Conservation (phyloP, 1,140 invertebrate genomes). For the Drosophila jambulina region DNA sequence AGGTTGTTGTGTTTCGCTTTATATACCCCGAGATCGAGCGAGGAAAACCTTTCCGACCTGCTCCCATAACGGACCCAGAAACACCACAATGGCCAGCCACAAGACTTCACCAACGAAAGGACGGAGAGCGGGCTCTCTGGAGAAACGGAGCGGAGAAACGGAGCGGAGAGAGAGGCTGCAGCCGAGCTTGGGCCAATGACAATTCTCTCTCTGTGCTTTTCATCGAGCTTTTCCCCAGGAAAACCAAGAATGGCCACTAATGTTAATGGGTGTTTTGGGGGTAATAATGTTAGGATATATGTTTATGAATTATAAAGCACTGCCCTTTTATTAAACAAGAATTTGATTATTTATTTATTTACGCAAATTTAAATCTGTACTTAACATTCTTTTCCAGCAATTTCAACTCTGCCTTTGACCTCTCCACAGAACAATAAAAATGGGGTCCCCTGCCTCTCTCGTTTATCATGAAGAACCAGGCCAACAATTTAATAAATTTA, state of each 20-base stretch:
- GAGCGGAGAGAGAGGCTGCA: conserved; percentile 20
- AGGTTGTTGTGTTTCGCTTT: conserved; percentile 81
- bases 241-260: conserved; percentile 18
- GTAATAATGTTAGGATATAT: neutral
- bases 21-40: conserved; percentile 63
- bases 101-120: conserved; percentile 79
- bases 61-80: conserved; percentile 51
- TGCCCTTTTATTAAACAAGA: neutral
- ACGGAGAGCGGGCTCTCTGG: conserved; percentile 47
- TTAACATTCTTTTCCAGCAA: neutral
- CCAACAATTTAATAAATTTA: conserved; percentile 55
- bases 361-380: no score
- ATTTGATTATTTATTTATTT: neutral
- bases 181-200: conserved; percentile 18
- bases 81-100: conserved; percentile 28
- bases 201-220: conserved; percentile 67
- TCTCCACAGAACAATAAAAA: neutral
- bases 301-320: neutral
- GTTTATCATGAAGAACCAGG: conserved; percentile 12
- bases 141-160: conserved; percentile 21
- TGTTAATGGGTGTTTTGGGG: no score
- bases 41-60: conserved; percentile 70
- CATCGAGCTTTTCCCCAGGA: conserved; percentile 57
- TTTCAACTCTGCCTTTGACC: conserved; percentile 3
- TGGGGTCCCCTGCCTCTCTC: neutral